Percentiles rank a stretch among this genome's conserved stretches.
These are phyloP conservation scores for Perdix hodgsoniae DNA, from an alignment of 2,797 vertebrate genomes.

Conservation along the genomic window DNA sequence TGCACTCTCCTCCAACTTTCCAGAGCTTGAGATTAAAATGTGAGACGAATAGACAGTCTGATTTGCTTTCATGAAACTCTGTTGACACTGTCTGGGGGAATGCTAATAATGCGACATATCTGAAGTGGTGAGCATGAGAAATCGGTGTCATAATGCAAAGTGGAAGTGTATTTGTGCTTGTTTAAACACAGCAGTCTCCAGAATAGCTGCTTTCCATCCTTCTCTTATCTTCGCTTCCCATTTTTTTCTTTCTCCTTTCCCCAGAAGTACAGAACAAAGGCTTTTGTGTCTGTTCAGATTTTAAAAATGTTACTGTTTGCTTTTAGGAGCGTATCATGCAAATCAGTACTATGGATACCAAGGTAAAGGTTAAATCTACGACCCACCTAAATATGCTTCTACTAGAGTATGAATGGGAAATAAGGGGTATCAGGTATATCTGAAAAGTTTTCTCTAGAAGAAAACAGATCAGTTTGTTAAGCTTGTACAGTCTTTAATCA, in stretches of 20 bases:
- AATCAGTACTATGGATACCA: not conserved
- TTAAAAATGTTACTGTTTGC: not conserved
- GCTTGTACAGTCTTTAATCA: not conserved
- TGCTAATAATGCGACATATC: not conserved
- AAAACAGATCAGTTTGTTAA: not conserved
- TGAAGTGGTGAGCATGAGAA: not conserved
- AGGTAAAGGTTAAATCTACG: not conserved
- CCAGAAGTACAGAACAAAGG: not conserved
- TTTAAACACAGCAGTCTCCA: not conserved
- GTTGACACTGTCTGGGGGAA: not conserved
- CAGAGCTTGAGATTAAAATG: not conserved
- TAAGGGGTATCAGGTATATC: not conserved
- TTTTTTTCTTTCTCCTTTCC: not conserved
- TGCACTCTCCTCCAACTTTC: not conserved
- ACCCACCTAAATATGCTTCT: not conserved
- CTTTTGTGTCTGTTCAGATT: not conserved
- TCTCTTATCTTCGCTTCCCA: not conserved
- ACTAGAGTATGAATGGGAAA: not conserved
- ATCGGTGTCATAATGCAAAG: rapidly evolving
- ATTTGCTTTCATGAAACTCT: not conserved
- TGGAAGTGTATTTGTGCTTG: not conserved
- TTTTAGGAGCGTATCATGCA: not conserved
- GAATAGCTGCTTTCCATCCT: not conserved
- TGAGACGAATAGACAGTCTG: not conserved
- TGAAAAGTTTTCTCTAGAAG: not conserved